A percentile compares a stretch with the other conserved stretches of the same genome.
Evolutionary conservation across 1,140 invertebrate species (phyloP).

Genomic region (Zaprionus ornatus): DNA sequence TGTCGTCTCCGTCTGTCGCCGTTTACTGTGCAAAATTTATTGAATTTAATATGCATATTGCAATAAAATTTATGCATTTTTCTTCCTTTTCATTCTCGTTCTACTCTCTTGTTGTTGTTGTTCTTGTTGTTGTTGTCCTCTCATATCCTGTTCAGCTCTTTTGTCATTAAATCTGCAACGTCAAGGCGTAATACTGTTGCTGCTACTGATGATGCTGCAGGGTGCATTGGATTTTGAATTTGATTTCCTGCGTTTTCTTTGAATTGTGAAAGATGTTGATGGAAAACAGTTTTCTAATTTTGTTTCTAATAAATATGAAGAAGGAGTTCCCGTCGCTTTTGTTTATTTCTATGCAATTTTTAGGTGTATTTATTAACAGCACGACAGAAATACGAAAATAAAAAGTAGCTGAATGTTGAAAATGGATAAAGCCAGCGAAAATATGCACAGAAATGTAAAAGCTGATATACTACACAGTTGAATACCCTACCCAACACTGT

Average conservation of each 20-base stretch:
- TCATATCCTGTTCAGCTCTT: conserved; percentile 9
- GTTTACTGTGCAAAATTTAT: conserved; percentile 59
- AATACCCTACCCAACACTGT: background rate
- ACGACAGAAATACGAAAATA: no score
- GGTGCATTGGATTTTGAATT: conserved; percentile 43
- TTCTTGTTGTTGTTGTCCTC: conserved; percentile 2
- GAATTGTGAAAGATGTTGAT: conserved; percentile 19
- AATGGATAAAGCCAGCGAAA: background rate
- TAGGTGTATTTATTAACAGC: background rate
- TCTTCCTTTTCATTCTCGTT: conserved; percentile 3
- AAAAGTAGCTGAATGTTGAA: no score
- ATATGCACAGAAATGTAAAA: background rate
- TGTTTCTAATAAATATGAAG: background rate
- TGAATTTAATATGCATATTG: conserved; percentile 82
- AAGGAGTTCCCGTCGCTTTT: background rate
- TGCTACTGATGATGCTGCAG: background rate
- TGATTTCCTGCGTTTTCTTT: conserved; percentile 17
- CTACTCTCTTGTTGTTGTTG: background rate
- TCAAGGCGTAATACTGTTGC: conserved; percentile 40
- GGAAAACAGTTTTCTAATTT: conserved; percentile 21
- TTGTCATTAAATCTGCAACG: conserved; percentile 61
- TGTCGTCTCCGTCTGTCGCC: background rate
- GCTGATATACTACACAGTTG: background rate
- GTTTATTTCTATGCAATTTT: background rate
- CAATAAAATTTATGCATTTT: conserved; percentile 69